Base-by-base conservation (phyloP, 2,888 invertebrate genomes). In the Acrobasis repandana region DNA sequence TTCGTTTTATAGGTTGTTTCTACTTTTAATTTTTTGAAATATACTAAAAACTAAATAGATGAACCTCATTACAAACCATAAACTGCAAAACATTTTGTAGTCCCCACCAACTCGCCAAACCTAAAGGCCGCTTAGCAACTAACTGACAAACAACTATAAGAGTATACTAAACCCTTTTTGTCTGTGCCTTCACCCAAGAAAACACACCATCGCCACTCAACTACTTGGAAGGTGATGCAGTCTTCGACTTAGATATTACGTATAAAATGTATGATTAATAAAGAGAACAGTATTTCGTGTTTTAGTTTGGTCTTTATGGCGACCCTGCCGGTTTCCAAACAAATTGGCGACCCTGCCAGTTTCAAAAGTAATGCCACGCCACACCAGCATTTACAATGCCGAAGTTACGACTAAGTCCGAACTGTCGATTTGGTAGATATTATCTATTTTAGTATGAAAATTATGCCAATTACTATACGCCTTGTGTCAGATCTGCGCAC, bases 111-210 rank as follows among this genome's bases (percentile, higher is more conserved):
- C 60, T 65, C 72, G 69, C 75, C 77, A 80, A 79, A 69, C 58
- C 69, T 71, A 62, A 65, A 71, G 77, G 75, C 77, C 64, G 64
- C 80, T 80, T 77, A 76, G 34, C 16, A 16, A 67, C 70, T 67
- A 66, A 62, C 67, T 68, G 65, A 68, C 50, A 65, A 68, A 75
- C 66, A 69, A 71, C 18, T 58, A 14, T 38, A 34, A 46, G 63
- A 72, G 68, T 75, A 86, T 87, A 88, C 86, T 83, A 83, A 80
- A 86, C 85, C 76, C 59, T 65, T 62, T 65, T 60, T 48, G 50
- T 20, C 54, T 59, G 43, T 43, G 43, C 20, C 38, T 65, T 56
- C 56, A 65, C 28, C 48, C 50, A 59, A 51, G 46, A 63, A 64
- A 60, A 61, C 34, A 56, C 33, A 28, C 9, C 47, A 14, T 28